These are phyloP conservation scores for Gnathonemus longibarbis DNA, from an alignment of 2,113 vertebrate species.

Conservation along the genomic window DNA sequence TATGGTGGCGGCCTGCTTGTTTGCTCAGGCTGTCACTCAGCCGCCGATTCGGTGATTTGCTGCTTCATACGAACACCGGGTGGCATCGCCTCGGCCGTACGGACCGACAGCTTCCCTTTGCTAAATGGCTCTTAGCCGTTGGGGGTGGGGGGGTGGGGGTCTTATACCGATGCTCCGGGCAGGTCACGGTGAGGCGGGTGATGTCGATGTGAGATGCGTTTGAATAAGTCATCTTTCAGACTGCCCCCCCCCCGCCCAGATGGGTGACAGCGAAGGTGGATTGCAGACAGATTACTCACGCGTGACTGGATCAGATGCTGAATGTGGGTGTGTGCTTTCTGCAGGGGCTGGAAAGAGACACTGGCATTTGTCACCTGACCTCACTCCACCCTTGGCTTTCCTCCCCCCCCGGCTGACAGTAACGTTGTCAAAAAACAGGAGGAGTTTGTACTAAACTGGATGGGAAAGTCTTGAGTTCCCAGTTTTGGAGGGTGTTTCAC, in stretches of 20 bases:
- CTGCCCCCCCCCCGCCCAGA: neutral
- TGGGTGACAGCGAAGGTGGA: neutral
- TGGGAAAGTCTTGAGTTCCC: neutral
- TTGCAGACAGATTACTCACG: neutral
- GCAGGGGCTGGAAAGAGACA: neutral
- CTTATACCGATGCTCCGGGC: neutral
- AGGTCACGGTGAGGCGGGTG: neutral
- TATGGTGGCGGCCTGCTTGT: slow-evolving; percentile 55
- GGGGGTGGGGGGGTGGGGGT: neutral
- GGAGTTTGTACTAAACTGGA: neutral
- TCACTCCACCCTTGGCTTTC: neutral
- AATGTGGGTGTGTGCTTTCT: neutral
- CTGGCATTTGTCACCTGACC: neutral
- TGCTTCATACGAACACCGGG: neutral
- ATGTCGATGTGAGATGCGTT: neutral
- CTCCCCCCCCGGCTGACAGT: neutral
- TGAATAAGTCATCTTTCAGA: neutral
- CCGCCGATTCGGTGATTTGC: slow-evolving; percentile 33
- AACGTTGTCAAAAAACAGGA: neutral
- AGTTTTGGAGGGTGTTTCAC: neutral
- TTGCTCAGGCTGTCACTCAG: slow-evolving; percentile 62
- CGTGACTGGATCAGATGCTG: neutral
- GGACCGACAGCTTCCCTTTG: neutral
- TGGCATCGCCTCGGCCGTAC: neutral
- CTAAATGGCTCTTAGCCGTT: neutral